These are phyloP conservation scores for Nesogale talazaci DNA, from an alignment of 2,113 vertebrate genomes.

Conservation along the genomic window DNA sequence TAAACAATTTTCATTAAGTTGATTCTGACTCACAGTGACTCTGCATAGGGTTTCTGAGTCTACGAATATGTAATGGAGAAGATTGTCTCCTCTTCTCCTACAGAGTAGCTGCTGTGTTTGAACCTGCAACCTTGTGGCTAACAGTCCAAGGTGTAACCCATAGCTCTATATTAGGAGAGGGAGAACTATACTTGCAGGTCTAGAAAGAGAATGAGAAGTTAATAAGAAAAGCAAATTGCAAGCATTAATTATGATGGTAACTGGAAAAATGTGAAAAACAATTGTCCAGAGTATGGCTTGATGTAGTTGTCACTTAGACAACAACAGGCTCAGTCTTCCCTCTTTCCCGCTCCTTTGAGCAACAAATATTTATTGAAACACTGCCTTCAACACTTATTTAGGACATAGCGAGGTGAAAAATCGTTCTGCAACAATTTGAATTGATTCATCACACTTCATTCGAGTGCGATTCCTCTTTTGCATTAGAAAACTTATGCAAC, in stretches of 20 bases:
- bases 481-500: slow-evolving; percentile 7
- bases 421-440: neutral
- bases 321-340: neutral
- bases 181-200: no score
- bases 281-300: neutral
- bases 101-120: no score
- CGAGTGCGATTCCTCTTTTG: neutral
- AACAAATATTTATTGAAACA: slow-evolving; percentile 41
- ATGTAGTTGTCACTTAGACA: neutral
- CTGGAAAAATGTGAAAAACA: slow-evolving; percentile 4
- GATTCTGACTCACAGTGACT: no score
- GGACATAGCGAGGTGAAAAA: neutral
- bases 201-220: neutral
- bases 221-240: neutral
- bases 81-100: no score
- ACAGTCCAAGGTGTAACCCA: no score
- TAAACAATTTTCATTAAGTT: no score
- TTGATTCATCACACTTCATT: neutral
- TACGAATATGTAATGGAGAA: no score
- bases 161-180: no score
- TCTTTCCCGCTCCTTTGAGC: neutral
- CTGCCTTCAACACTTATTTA: neutral
- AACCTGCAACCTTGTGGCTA: no score
- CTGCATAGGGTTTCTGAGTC: no score
- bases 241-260: neutral